Percentiles rank a stretch among this genome's conserved stretches.
phyloP scores from a whole-genome alignment of 2,888 invertebrate genomes.

The Catocala nupta region DNA sequence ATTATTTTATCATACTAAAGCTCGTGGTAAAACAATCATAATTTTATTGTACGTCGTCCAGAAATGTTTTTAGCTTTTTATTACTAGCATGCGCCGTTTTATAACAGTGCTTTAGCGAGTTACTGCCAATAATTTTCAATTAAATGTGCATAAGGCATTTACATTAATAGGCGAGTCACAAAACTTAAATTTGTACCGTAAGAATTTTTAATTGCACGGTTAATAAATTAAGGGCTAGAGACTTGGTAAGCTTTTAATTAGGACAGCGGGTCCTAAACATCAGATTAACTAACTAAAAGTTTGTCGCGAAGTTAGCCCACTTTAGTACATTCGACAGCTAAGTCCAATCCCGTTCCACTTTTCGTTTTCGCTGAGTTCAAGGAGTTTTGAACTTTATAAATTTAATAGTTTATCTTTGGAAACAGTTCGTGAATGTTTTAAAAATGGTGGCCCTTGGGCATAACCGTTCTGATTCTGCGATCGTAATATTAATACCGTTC shows the following conservation, averaged over 20 bases:
- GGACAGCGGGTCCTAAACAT: conserved; percentile 41
- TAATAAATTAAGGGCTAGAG: conserved; percentile 32
- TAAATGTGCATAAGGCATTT: background rate
- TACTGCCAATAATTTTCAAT: background rate
- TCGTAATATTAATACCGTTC: background rate
- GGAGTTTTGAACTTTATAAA: conserved; percentile 43
- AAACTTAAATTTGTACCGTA: conserved; percentile 17
- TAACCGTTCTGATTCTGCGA: background rate
- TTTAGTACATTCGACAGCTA: conserved; percentile 48
- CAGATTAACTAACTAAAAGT: conserved; percentile 49
- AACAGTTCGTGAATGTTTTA: conserved; percentile 23
- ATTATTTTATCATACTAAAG: too few relatives aligned
- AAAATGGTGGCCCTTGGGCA: conserved; percentile 12
- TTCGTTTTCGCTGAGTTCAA: conserved; percentile 39
- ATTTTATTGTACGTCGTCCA: too few relatives aligned
- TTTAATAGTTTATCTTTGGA: conserved; percentile 46
- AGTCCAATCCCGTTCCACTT: conserved; percentile 50
- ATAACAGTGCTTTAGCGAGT: too few relatives aligned
- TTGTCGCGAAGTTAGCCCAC: conserved; percentile 42
- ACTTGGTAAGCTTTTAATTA: conserved; percentile 49
- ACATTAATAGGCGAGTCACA: background rate
- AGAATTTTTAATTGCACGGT: conserved; percentile 36
- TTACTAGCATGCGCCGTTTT: too few relatives aligned
- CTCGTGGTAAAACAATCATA: too few relatives aligned
- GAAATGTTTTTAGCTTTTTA: too few relatives aligned